Percentiles rank a stretch among this genome's conserved stretches.
These are phyloP conservation scores for Pelodytes ibericus DNA, from an alignment of 2,797 vertebrate species.

Conservation along the genomic window DNA sequence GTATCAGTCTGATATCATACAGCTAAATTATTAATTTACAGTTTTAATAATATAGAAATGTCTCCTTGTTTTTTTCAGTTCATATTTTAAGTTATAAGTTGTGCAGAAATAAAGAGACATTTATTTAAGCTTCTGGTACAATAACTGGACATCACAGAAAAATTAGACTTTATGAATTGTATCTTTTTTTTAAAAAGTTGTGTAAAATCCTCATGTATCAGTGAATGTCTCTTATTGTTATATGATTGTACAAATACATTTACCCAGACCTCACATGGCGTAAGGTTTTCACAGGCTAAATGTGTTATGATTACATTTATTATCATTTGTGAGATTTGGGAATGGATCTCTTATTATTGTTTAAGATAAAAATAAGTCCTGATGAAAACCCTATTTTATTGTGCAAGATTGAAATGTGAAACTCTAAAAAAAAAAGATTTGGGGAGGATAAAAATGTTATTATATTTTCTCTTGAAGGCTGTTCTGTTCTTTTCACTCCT, in stretches of 20 bases:
- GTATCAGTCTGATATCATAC: no score
- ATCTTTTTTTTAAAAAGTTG: no score
- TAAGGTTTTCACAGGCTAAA: neutral
- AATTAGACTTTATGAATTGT: no score
- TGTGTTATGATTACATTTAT: neutral
- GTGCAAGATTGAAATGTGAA: neutral
- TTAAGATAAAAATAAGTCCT: neutral
- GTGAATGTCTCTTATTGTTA: neutral
- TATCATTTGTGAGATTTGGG: neutral
- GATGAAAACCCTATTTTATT: neutral
- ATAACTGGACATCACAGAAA: no score
- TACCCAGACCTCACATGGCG: neutral
- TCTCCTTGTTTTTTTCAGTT: no score
- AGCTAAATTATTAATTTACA: no score
- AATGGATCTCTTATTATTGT: neutral
- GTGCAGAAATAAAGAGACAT: no score
- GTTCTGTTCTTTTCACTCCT: constrained; percentile 21
- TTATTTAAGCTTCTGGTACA: no score
- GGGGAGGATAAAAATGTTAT: constrained; percentile 5
- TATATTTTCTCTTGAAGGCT: constrained; percentile 31
- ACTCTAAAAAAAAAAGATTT: constrained; percentile 11
- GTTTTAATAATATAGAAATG: no score
- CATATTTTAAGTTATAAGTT: no score
- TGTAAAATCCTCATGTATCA: no score
- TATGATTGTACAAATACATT: neutral